Evolutionary conservation across 53 echinoderm and acorn worm species (phyloP), one percentile per base, ranked within the genome.

Genomic region (Luidia sarsii): DNA sequence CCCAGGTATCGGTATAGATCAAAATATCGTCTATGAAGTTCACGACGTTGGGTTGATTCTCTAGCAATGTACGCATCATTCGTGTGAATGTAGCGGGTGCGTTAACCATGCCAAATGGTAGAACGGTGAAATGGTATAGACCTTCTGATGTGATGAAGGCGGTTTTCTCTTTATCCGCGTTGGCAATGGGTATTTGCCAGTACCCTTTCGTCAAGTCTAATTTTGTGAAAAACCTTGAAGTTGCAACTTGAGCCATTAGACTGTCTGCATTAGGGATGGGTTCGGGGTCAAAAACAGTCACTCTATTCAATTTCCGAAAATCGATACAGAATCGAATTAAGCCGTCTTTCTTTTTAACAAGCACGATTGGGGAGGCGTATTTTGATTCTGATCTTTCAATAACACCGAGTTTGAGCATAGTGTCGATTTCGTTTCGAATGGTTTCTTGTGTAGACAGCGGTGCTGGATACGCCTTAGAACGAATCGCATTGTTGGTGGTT

Each of bases 71-170:
- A 56, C 88, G 6, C 72, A 61, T 36, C 61, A 60, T 28, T 15
- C 55, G 35, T 53, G 75, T 14, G 67, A 14, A 22, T 77, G 65
- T 14, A 19, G 88, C 79, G 6, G 84, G 55, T 16, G 70, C 46
- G 37, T 83, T 83, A 4, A 89, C 60, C 68, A 89, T 71, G 8
- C 84, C 83, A 39, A 89, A 89, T 23, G 86, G 86, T 49, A 86
- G 54, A 41, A 57, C 48, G 5, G 33, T 31, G 36, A 68, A 80
- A 23, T 81, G 71, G 50, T 57, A 87, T 25, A 88, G 28, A 16
- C 88, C 88, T 1, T 82, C 13, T 1, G 82, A 66, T 25, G 82
- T 70, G 18, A 82, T 64, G 8, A 87, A 70, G 0, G 82, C 81
- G 33, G 87, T 57, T 21, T 81, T 57, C 20, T 39, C 19, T 48